These are phyloP conservation scores for Philhelius pedissequus DNA, from an alignment of 2,888 invertebrate species.

Conservation along the genomic window DNA sequence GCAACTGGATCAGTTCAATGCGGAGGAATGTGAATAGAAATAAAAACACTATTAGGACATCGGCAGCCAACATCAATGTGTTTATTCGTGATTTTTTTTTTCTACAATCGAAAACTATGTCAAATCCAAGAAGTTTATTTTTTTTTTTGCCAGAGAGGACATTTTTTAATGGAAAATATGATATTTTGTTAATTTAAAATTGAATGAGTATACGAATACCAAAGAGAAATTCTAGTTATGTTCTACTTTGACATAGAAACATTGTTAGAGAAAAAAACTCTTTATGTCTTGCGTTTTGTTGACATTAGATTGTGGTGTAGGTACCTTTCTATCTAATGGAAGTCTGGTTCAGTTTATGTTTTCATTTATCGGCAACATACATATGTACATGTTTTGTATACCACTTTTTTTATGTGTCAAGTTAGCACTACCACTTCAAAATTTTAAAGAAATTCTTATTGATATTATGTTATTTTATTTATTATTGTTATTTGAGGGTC, in stretches of 20 bases:
- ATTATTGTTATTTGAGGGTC: no score
- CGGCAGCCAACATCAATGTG: conserved; percentile 26
- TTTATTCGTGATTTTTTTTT: conserved; percentile 12
- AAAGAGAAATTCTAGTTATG: conserved; percentile 9
- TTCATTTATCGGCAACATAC: not conserved
- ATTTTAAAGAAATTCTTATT: no score
- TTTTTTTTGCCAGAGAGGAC: not conserved
- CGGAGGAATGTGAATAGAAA: conserved; percentile 44
- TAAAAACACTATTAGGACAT: conserved; percentile 42
- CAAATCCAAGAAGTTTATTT: not conserved
- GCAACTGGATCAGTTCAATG: conserved; percentile 63
- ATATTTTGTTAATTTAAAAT: not conserved
- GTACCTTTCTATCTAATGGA: conserved; percentile 21
- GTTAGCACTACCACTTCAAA: no score
- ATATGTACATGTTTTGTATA: no score
- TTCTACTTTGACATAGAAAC: conserved; percentile 18
- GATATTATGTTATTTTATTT: no score
- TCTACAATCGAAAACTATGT: conserved; percentile 28
- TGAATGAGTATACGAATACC: not conserved
- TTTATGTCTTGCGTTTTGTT: conserved; percentile 5
- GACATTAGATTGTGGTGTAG: not conserved
- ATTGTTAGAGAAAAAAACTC: not conserved
- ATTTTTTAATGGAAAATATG: conserved; percentile 9
- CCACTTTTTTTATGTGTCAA: not conserved
- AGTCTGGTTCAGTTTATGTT: not conserved